Base-by-base conservation (phyloP, 2,888 invertebrate genomes). In the Antitype chi region DNA sequence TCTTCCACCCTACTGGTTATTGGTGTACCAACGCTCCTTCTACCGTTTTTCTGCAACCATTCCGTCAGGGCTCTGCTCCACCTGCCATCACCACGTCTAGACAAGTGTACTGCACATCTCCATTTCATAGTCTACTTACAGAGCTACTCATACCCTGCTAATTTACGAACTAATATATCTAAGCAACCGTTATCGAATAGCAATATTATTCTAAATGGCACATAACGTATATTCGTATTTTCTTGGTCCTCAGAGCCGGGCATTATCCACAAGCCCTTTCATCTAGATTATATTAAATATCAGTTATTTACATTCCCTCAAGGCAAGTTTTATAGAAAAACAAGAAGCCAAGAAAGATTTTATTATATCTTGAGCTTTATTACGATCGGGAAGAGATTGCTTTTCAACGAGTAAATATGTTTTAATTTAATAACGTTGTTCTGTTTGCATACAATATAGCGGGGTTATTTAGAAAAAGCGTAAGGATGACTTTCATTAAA, bases 311-410 rank as follows among this genome's bases (percentile, higher is more conserved):
- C 2, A 78, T 25, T 60, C 57, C n/a, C 53, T 43, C 2, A 71
- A 66, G 84, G 28, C 49, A 55, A 52, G 28, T 70, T 64, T 64
- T 17, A 28, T 66, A 25, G 71, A 55, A 66, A 70, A 84, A 80
- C 47, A 79, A 78, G 63, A 52, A 63, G 25, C 43, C 11, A 25
- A 59, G 64, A 84, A 28, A 84, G 52, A 32, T 84, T 66, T 64
- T 25, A 60, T 70, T 70, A 53, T 53, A 49, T 78, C 80, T 80
- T 59, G n/a, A 70, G 47, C 64, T 70, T 47, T 49, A 17, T 13
- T 79, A 38, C 49, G 53, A 49, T 84, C 17, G 47, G 25, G 32
- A 69, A 78, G 62, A 69, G 69, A 84, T 84, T 84, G 80, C 52
- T 79, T 84, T 69, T 57, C 52, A 84, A 57, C 15, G 25, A 23